These are phyloP conservation scores for Meiosimyza decipiens DNA, from an alignment of 2,888 invertebrate genomes.

Conservation along the genomic window DNA sequence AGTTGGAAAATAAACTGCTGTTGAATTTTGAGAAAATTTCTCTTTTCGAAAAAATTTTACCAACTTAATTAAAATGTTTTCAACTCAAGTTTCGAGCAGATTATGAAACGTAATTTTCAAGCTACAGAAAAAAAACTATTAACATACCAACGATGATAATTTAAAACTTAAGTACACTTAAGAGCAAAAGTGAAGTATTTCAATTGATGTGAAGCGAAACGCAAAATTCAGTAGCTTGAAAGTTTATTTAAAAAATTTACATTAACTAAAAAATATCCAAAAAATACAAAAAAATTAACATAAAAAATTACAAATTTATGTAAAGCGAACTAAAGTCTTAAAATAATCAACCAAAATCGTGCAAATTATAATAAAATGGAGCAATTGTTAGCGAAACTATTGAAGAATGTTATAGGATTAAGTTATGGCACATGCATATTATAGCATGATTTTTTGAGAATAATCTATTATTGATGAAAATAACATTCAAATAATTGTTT, in stretches of 20 bases:
- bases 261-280: slow-evolving; percentile 23
- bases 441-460: no score
- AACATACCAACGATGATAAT: not conserved
- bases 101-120: no score
- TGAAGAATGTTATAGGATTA: no score
- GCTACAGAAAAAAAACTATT: no score
- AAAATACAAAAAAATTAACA: slow-evolving; percentile 37
- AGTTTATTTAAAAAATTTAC: slow-evolving; percentile 7
- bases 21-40: no score
- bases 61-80: no score
- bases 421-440: no score
- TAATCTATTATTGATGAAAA: not conserved
- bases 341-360: slow-evolving; percentile 37
- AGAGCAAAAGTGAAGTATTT: slow-evolving; percentile 18
- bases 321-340: slow-evolving; percentile 25
- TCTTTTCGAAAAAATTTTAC: no score
- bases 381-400: no score
- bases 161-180: slow-evolving; percentile 19
- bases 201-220: slow-evolving; percentile 16
- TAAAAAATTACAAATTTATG: slow-evolving; percentile 35
- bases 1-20: slow-evolving; percentile 16
- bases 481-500: not conserved
- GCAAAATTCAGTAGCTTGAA: slow-evolving; percentile 23
- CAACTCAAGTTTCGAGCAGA: no score
- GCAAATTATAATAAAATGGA: not conserved